phyloP scores from a whole-genome alignment of 2,113 vertebrate species.

The Carassius carassius region DNA sequence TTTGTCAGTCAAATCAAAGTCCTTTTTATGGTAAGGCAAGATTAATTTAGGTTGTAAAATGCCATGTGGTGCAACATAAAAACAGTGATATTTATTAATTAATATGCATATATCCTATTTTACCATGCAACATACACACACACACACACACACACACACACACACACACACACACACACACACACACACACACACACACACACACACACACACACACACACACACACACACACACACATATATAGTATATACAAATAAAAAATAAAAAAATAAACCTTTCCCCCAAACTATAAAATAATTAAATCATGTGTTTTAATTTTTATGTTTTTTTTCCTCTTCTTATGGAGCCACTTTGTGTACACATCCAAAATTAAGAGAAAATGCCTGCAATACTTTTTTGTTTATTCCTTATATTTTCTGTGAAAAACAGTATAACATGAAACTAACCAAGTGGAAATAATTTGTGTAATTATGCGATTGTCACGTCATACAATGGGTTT shows the following conservation, averaged over 20 bases:
- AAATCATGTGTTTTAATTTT: not conserved
- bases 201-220: no score
- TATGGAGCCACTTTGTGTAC: not conserved
- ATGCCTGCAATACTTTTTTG: not conserved
- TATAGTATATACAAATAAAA: no score
- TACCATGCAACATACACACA: not conserved
- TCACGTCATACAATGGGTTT: not conserved
- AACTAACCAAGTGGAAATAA: slow-evolving; percentile 21
- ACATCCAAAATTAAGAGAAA: not conserved
- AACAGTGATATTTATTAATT: not conserved
- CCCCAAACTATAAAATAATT: no score
- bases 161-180: no score
- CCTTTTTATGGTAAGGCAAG: not conserved
- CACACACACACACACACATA: no score
- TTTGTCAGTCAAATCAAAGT: not conserved
- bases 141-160: not conserved
- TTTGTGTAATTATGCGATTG: not conserved
- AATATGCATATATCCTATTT: not conserved
- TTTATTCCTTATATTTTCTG: not conserved
- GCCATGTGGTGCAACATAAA: not conserved
- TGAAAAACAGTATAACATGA: not conserved
- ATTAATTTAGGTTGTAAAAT: not conserved
- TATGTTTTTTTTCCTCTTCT: not conserved
- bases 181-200: no score
- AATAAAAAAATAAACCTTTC: no score